Percentiles rank a stretch among this genome's conserved stretches.
phyloP scores from a whole-genome alignment of 2,113 vertebrate species.

The Hemicordylus capensis region DNA sequence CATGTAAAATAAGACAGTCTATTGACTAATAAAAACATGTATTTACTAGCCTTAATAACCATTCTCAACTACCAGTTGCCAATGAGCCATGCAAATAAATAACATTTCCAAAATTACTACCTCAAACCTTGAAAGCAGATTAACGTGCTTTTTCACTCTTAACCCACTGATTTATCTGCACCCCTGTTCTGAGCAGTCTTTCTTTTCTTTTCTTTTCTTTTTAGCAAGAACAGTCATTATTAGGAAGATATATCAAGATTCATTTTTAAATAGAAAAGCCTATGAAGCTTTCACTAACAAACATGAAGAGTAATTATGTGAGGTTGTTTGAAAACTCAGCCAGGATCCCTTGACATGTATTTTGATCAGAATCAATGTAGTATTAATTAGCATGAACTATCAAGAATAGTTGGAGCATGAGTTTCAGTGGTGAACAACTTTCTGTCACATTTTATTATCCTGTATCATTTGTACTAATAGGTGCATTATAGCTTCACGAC shows the following conservation, averaged over 20 bases:
- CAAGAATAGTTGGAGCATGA: constrained; percentile 21
- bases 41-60: neutral
- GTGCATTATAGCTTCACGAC: constrained; percentile 65
- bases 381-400: constrained; percentile 66
- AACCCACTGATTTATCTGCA: neutral
- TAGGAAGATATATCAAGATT: constrained; percentile 30
- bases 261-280: constrained; percentile 18
- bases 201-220: neutral
- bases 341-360: constrained; percentile 44
- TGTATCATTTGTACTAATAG: constrained; percentile 66
- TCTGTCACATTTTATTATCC: constrained; percentile 73
- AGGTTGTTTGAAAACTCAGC: constrained; percentile 40
- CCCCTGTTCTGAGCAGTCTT: constrained; percentile 3
- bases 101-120: constrained; percentile 6
- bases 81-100: neutral
- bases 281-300: constrained; percentile 38
- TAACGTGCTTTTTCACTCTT: neutral
- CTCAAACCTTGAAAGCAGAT: neutral
- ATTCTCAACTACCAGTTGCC: neutral
- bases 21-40: too few relatives aligned
- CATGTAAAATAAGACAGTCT: neutral
- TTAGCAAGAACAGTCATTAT: constrained; percentile 26
- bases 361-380: constrained; percentile 59
- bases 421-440: constrained; percentile 66
- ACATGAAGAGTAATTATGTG: constrained; percentile 33